phyloP scores from a whole-genome alignment of 2,888 invertebrate genomes.

The Drosophila paranaensis region DNA sequence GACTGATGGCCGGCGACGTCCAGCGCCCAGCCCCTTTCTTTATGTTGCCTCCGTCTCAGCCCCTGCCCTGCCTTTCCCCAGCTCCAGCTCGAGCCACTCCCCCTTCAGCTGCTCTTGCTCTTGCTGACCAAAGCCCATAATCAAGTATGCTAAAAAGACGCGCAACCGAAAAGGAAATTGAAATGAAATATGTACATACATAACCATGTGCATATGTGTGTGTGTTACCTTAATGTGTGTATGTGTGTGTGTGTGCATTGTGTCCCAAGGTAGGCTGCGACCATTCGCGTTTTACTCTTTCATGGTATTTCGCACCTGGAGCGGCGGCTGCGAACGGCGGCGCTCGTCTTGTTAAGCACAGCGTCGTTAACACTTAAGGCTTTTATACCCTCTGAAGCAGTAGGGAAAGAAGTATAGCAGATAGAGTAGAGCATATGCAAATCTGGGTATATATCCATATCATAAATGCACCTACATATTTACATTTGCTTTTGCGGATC shows the following conservation, averaged over 20 bases:
- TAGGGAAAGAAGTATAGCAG: not conserved
- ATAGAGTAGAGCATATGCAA: not conserved
- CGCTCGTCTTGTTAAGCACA: constrained; percentile 79
- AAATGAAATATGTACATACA: constrained; percentile 75
- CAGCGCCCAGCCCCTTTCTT: constrained; percentile 75
- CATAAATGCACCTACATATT: too few species aligned
- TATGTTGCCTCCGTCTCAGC: constrained; percentile 17
- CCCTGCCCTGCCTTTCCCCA: constrained; percentile 1
- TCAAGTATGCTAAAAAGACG: constrained; percentile 81
- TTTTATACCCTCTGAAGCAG: constrained; percentile 7
- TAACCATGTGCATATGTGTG: constrained; percentile 14
- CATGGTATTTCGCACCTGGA: constrained; percentile 80
- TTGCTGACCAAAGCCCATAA: constrained; percentile 75
- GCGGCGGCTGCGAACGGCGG: constrained; percentile 69
- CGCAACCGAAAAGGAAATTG: constrained; percentile 80
- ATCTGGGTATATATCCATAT: not conserved
- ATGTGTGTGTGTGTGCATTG: constrained; percentile 18
- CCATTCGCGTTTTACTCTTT: constrained; percentile 66
- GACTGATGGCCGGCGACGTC: constrained; percentile 80
- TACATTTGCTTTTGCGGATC: too few species aligned
- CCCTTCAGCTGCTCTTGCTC: constrained; percentile 12
- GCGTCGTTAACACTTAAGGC: constrained; percentile 75
- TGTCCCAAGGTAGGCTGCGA: constrained; percentile 49
- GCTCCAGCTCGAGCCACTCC: constrained; percentile 1
- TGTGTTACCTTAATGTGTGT: constrained; percentile 5